Evolutionary conservation across 2,888 invertebrate genomes (phyloP).

Genomic region (Orthosia gracilis): DNA sequence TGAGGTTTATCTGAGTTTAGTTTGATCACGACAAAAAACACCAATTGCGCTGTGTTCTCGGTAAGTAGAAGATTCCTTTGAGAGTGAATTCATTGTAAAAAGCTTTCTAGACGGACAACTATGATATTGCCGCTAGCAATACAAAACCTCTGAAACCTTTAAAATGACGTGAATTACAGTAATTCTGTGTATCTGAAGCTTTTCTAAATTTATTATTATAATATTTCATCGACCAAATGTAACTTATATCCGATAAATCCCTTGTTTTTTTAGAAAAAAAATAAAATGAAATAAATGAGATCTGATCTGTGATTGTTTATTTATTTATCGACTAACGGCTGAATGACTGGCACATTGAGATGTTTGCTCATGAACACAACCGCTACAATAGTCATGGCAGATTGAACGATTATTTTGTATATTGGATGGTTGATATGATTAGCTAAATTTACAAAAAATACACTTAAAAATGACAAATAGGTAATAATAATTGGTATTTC

Average conservation of each 20-base stretch:
- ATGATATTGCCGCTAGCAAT: neutral
- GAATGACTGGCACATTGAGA: no score
- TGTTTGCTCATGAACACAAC: neutral
- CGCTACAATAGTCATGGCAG: neutral
- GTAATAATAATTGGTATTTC: no score
- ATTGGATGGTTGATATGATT: no score
- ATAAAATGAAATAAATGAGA: constrained; percentile 41
- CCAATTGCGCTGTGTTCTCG: constrained; percentile 38
- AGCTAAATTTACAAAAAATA: no score
- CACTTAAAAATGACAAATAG: no score
- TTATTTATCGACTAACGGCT: neutral
- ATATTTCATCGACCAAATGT: constrained; percentile 44
- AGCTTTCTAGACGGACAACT: neutral
- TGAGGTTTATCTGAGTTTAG: neutral
- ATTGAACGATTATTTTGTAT: neutral
- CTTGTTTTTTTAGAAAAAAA: constrained; percentile 50
- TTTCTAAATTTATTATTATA: constrained; percentile 12
- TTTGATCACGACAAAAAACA: constrained; percentile 19
- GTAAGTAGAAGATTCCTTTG: constrained; percentile 13
- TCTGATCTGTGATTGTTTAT: constrained; percentile 3
- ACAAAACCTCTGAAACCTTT: neutral
- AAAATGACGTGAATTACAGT: neutral
- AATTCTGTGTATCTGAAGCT: neutral
- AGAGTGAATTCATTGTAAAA: constrained; percentile 4
- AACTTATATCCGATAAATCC: constrained; percentile 13